phyloP scores from a whole-genome alignment of 2,113 vertebrate genomes.

The Zapornia atra region DNA sequence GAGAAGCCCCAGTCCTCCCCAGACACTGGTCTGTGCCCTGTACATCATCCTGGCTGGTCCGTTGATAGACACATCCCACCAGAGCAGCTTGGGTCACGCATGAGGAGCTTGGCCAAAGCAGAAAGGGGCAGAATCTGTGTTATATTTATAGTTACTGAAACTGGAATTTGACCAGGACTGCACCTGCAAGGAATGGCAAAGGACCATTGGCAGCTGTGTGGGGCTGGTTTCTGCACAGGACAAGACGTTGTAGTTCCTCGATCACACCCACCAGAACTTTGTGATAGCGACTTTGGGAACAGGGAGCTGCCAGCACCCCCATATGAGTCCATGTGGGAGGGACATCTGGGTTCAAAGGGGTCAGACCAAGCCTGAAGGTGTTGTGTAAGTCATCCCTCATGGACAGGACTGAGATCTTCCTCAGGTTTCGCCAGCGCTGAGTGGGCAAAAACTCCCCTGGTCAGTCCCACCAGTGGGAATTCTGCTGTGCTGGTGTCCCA shows the following conservation, averaged over 20 bases:
- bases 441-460: background rate
- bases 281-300: background rate
- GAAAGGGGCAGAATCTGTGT: background rate
- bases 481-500: background rate
- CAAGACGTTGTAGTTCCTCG: background rate
- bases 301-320: background rate
- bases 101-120: background rate
- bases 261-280: constrained; percentile 33
- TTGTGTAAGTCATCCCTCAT: accelerated
- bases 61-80: background rate
- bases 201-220: background rate
- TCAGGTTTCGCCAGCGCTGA: accelerated
- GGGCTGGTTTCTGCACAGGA: background rate
- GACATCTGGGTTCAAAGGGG: background rate
- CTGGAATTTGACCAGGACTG: constrained; percentile 45
- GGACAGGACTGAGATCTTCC: background rate
- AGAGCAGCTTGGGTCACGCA: accelerated
- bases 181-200: background rate
- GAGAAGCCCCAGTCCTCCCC: background rate
- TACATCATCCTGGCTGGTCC: accelerated
- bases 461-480: accelerated
- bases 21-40: accelerated
- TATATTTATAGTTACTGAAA: background rate
- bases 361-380: background rate
- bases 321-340: background rate